Conservation (phyloP, 2,113 vertebrate species). For the Thunnus maccoyii region DNA sequence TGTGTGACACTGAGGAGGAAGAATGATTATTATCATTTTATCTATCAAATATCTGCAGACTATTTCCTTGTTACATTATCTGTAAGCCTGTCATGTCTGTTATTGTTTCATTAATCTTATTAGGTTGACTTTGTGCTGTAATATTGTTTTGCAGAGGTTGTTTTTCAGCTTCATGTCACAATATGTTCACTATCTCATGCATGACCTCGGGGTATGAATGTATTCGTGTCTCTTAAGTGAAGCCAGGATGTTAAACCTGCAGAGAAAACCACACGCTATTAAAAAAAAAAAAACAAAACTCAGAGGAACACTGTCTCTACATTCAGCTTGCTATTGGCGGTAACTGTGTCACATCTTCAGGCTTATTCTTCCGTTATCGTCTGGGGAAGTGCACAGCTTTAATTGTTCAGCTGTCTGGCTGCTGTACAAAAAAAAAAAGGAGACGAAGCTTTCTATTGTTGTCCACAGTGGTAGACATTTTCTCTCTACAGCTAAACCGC, state of each 20-base stretch:
- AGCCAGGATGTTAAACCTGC: conserved; percentile 39
- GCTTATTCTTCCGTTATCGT: conserved; percentile 41
- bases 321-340: background rate
- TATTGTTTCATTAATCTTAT: conserved; percentile 7
- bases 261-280: conserved; percentile 17
- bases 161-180: conserved; percentile 11
- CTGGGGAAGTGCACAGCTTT: conserved; percentile 29
- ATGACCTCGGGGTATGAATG: background rate
- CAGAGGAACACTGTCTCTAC: background rate
- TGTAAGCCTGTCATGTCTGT: background rate
- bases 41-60: conserved; percentile 14
- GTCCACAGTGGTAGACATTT: conserved; percentile 30
- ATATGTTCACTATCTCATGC: conserved; percentile 7
- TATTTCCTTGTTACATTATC: conserved; percentile 38
- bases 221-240: conserved; percentile 14
- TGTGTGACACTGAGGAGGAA: background rate
- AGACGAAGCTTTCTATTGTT: conserved; percentile 42
- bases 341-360: conserved; percentile 37
- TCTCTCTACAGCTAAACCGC: conserved; percentile 12
- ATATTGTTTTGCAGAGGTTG: conserved; percentile 4
- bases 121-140: background rate
- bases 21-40: conserved; percentile 31
- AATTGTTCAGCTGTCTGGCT: conserved; percentile 49
- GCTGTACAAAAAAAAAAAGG: conserved; percentile 25
- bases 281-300: background rate